These are phyloP conservation scores for Odontophorus gujanensis DNA, from an alignment of 2,113 vertebrate genomes.

Conservation along the genomic window DNA sequence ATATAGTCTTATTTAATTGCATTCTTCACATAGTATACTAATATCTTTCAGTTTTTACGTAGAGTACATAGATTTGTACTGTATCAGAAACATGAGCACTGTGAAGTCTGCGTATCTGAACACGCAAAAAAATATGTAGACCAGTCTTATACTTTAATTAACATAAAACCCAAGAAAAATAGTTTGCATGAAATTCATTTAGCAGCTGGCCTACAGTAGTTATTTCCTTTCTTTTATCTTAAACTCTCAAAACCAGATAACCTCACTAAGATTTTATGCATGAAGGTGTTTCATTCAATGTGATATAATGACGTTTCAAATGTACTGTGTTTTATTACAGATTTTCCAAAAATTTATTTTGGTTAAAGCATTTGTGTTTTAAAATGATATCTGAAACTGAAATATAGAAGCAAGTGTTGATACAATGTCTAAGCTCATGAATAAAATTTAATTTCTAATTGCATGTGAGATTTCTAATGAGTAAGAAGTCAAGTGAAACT, in stretches of 20 bases:
- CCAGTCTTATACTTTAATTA: background rate
- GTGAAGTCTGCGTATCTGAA: background rate
- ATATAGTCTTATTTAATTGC: background rate
- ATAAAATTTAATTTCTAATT: background rate
- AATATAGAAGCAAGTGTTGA: background rate
- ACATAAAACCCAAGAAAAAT: background rate
- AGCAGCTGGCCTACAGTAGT: background rate
- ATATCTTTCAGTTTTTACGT: slow-evolving; percentile 25
- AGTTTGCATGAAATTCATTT: background rate
- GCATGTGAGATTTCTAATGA: background rate
- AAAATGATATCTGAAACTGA: background rate
- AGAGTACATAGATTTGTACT: background rate
- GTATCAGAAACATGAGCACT: background rate
- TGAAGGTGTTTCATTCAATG: background rate
- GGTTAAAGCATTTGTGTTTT: background rate
- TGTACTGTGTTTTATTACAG: background rate
- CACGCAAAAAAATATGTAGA: background rate
- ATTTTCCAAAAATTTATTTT: background rate
- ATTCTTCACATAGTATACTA: background rate
- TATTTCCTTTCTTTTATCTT: background rate
- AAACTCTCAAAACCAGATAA: background rate
- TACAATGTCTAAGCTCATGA: background rate
- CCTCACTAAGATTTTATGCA: background rate
- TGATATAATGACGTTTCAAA: background rate
- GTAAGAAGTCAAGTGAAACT: background rate